These are phyloP conservation scores for Nycticryphes semicollaris DNA, from an alignment of 2,113 vertebrate genomes.

Conservation along the genomic window DNA sequence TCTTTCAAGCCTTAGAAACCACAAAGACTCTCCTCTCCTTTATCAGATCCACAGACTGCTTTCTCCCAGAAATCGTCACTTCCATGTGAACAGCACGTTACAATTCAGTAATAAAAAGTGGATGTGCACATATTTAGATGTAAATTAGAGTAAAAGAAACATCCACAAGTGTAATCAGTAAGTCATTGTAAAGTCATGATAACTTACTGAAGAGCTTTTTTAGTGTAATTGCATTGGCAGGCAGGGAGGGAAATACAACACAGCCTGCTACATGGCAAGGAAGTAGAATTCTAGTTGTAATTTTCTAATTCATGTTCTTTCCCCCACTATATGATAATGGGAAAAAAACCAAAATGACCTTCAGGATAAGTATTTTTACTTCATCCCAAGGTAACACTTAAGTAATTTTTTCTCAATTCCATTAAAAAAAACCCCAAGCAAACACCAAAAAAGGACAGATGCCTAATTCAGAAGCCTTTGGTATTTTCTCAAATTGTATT, in stretches of 20 bases:
- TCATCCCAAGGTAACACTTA: background rate
- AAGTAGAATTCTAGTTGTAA: background rate
- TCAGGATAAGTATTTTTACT: slow-evolving; percentile 7
- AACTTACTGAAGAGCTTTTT: background rate
- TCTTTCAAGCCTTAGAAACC: slow-evolving; percentile 8
- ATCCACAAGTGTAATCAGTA: background rate
- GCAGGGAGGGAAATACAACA: background rate
- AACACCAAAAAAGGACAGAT: background rate
- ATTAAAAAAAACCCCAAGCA: background rate
- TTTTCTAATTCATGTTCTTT: background rate
- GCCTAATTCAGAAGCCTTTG: background rate
- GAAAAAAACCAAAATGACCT: background rate
- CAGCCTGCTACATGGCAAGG: background rate
- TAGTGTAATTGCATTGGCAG: background rate
- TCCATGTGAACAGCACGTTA: background rate
- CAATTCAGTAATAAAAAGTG: background rate
- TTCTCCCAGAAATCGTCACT: background rate
- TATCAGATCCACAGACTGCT: background rate
- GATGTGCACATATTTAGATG: background rate
- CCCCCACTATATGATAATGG: background rate
- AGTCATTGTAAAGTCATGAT: background rate
- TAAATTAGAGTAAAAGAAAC: background rate
- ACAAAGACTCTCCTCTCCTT: background rate
- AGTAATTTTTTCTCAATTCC: background rate
- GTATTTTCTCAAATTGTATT: background rate